Evolutionary conservation across 2,888 invertebrate genomes (phyloP).

Genomic region (Litoditis marina): DNA sequence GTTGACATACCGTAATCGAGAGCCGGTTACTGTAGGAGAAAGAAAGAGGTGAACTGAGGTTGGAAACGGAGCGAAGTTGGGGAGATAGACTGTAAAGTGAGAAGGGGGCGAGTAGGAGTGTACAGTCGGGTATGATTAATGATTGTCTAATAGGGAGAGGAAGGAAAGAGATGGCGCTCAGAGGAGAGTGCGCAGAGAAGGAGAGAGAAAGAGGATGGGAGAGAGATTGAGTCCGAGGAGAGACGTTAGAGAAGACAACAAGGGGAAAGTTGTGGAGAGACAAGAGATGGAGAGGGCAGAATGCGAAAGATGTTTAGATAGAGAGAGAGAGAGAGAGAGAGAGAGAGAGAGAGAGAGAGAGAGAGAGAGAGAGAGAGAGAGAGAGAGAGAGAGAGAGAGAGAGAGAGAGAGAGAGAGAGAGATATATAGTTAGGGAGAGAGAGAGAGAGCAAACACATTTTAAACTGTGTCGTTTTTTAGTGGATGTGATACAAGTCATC

Average conservation of each 20-base stretch:
- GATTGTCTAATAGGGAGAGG: conserved; percentile 19
- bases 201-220: background rate
- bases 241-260: background rate
- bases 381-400: conserved; percentile 1
- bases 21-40: too few relatives aligned
- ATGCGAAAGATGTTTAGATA: too few relatives aligned
- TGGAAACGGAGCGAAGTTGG: too few relatives aligned
- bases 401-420: conserved; percentile 1
- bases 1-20: too few relatives aligned
- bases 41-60: too few relatives aligned
- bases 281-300: background rate
- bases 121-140: conserved; percentile 19
- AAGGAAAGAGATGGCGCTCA: too few relatives aligned
- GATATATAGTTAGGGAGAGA: background rate
- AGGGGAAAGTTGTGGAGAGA: background rate
- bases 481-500: too few relatives aligned
- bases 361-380: conserved; percentile 1
- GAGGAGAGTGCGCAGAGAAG: background rate
- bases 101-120: conserved; percentile 17
- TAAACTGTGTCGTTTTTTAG: too few relatives aligned
- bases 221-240: background rate
- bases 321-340: too few relatives aligned
- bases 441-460: too few relatives aligned
- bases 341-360: conserved; percentile 1
- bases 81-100: conserved; percentile 20